These are phyloP conservation scores for Isichthys henryi DNA, from an alignment of 2,113 vertebrate species.

Conservation along the genomic window DNA sequence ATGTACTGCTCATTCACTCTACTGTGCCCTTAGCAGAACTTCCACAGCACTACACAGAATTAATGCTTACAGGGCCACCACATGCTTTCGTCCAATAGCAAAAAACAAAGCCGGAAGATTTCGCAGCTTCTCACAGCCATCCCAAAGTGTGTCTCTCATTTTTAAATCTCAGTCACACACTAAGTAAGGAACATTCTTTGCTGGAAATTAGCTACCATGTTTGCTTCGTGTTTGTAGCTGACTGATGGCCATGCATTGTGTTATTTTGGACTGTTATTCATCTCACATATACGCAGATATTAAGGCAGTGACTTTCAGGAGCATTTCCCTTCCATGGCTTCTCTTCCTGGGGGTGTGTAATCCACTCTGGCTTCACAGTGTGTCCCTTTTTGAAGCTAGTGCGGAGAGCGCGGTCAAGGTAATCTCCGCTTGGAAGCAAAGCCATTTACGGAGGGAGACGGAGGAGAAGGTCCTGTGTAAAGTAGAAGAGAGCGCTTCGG, in stretches of 20 bases:
- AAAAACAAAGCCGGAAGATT: background rate
- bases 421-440: conserved; percentile 36
- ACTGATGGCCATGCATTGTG: background rate
- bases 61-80: background rate
- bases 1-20: background rate
- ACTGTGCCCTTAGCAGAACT: background rate
- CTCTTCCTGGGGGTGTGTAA: conserved; percentile 25
- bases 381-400: conserved; percentile 31
- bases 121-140: background rate
- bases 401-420: conserved; percentile 34
- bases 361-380: conserved; percentile 29
- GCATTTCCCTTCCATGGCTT: background rate
- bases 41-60: background rate
- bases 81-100: background rate
- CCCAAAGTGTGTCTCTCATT: background rate
- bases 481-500: conserved; percentile 22
- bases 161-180: background rate
- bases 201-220: background rate
- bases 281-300: background rate
- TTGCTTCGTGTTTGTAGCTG: background rate
- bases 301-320: background rate
- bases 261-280: background rate
- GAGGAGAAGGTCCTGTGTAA: conserved; percentile 21
- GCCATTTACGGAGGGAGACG: conserved; percentile 30
- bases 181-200: background rate